A percentile compares a stretch with the other conserved stretches of the same genome.
phyloP scores from a whole-genome alignment of 2,797 vertebrate species.

The Lophura swinhoii region DNA sequence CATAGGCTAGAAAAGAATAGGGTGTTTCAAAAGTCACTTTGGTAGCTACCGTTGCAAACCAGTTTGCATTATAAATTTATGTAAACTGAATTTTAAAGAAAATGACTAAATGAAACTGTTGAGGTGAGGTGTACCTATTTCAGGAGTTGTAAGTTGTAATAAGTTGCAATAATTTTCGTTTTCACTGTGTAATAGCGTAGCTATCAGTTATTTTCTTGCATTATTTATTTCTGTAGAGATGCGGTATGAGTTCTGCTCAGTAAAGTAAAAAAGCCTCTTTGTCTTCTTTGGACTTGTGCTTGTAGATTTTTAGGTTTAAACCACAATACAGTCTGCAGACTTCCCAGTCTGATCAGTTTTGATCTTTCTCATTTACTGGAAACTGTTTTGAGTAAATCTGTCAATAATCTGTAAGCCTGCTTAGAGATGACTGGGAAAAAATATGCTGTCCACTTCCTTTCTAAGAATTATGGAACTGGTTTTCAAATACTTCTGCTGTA shows the following conservation, averaged over 20 bases:
- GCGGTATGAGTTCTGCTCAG: conserved; percentile 67
- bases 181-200: conserved; percentile 1
- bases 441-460: neutral
- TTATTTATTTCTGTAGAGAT: conserved; percentile 55
- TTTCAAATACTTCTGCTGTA: neutral
- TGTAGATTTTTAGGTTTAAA: conserved; percentile 51
- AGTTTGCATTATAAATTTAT: neutral
- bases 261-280: conserved; percentile 17
- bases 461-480: neutral
- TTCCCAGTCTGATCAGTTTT: conserved; percentile 34
- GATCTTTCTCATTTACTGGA: conserved; percentile 11
- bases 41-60: neutral
- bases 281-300: conserved; percentile 68
- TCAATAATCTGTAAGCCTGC: neutral
- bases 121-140: conserved; percentile 15
- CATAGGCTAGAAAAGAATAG: neutral
- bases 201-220: conserved; percentile 42
- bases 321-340: conserved; percentile 5
- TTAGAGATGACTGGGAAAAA: neutral
- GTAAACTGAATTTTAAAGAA: neutral
- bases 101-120: neutral
- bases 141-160: neutral
- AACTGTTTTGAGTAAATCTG: neutral
- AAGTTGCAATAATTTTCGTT: conserved; percentile 38
- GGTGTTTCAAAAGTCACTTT: neutral